Percentiles rank a stretch among this genome's conserved stretches.
Conservation (phyloP, 2,888 invertebrate genomes). For the Agrypnus murinus region DNA sequence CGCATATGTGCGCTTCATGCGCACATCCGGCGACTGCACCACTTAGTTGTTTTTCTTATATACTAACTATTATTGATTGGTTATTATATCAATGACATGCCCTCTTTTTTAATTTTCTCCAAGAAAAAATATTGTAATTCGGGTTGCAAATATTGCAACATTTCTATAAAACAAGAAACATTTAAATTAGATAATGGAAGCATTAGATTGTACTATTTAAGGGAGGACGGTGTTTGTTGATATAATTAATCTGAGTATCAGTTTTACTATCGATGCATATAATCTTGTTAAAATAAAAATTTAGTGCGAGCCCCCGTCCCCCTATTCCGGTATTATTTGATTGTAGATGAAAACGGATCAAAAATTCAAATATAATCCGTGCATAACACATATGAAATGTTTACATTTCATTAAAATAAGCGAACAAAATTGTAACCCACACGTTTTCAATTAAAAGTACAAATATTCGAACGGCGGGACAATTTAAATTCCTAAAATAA, state of each 20-base stretch:
- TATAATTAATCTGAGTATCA: slow-evolving; percentile 22
- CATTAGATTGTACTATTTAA: too few species aligned
- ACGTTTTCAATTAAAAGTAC: slow-evolving; percentile 70
- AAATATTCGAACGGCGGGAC: slow-evolving; percentile 62
- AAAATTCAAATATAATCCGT: slow-evolving; percentile 62
- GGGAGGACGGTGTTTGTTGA: slow-evolving; percentile 13
- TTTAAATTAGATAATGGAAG: too few species aligned
- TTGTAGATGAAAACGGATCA: slow-evolving; percentile 61
- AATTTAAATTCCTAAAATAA: slow-evolving; percentile 63
- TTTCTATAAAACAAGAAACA: too few species aligned
- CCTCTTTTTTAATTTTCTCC: too few species aligned
- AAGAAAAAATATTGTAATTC: too few species aligned
- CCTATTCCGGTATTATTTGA: slow-evolving; percentile 61
- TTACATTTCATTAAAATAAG: slow-evolving; percentile 70
- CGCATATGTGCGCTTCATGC: too few species aligned
- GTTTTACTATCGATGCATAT: neutral
- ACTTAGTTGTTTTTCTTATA: too few species aligned
- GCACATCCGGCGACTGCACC: too few species aligned
- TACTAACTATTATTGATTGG: too few species aligned
- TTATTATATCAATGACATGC: too few species aligned
- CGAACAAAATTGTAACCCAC: slow-evolving; percentile 68
- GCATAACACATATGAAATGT: slow-evolving; percentile 64
- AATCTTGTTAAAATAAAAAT: slow-evolving; percentile 49
- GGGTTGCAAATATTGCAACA: too few species aligned
- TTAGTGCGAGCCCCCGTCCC: slow-evolving; percentile 22